These are phyloP conservation scores for Artemia sp. DNA, from an alignment of 2,888 invertebrate species.

Conservation along the genomic window DNA sequence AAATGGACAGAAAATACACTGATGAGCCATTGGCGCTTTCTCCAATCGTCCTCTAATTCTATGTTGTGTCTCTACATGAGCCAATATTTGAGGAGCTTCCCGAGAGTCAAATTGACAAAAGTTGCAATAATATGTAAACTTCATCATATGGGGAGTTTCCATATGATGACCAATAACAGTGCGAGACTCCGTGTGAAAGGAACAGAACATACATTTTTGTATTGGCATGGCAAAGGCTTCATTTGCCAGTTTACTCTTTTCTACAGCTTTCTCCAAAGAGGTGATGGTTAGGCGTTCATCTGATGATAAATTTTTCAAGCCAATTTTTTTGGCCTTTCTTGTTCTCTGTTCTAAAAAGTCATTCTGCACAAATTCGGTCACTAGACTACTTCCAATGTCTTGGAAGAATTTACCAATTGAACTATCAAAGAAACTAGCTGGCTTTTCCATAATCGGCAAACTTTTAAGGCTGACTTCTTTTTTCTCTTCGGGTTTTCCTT, in stretches of 20 bases:
- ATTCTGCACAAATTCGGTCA: conserved; percentile 82
- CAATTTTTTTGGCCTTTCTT: conserved; percentile 56
- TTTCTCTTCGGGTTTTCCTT: neutral
- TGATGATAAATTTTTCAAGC: conserved; percentile 42
- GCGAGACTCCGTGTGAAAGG: conserved; percentile 69
- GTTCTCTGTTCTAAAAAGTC: conserved; percentile 73
- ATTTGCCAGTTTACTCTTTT: conserved; percentile 69
- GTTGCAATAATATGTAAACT: conserved; percentile 55
- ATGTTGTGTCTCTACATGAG: conserved; percentile 78
- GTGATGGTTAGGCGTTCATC: conserved; percentile 56
- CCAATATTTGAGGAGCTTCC: conserved; percentile 49
- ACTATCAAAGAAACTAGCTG: conserved; percentile 55
- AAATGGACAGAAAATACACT: conserved; percentile 81
- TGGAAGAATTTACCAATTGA: conserved; percentile 76
- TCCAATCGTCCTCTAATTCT: conserved; percentile 64
- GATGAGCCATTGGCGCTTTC: conserved; percentile 46
- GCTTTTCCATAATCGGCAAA: neutral
- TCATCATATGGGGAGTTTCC: conserved; percentile 78
- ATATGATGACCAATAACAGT: conserved; percentile 68
- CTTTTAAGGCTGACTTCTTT: conserved; percentile 37
- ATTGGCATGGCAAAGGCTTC: conserved; percentile 51
- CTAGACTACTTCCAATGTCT: conserved; percentile 73
- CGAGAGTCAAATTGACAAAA: conserved; percentile 63
- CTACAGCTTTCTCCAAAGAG: conserved; percentile 64
- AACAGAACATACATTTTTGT: conserved; percentile 72